Evolutionary conservation across 2,888 invertebrate genomes (phyloP).

Genomic region (Myopa tessellatipennis): DNA sequence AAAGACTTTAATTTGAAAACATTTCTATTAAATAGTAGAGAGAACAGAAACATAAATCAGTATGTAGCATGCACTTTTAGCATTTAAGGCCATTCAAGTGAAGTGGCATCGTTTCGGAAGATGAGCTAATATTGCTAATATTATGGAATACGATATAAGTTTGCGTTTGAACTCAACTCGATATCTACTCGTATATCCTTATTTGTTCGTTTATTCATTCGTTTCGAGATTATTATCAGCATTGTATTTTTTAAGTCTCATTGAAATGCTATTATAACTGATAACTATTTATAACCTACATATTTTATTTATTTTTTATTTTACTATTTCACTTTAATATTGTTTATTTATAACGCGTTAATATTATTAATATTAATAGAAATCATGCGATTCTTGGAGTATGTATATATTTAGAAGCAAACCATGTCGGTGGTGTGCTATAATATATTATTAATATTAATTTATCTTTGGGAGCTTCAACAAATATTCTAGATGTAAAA

Average conservation of each 20-base stretch:
- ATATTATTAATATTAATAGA: slow-evolving; percentile 32
- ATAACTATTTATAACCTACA: slow-evolving; percentile 8
- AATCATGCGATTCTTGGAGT: slow-evolving; percentile 29
- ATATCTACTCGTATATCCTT: background rate
- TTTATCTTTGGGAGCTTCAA: slow-evolving; percentile 37
- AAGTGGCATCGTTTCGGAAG: no score
- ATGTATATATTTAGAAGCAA: slow-evolving; percentile 13
- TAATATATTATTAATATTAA: slow-evolving; percentile 23
- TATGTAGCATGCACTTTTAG: no score
- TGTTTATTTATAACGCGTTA: slow-evolving; percentile 8
- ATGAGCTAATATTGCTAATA: no score
- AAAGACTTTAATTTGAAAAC: no score
- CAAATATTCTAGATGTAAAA: slow-evolving; percentile 20
- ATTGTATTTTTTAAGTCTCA: slow-evolving; percentile 17
- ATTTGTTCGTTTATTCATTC: no score
- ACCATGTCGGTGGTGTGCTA: slow-evolving; percentile 18
- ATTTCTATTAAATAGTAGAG: no score
- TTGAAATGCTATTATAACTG: slow-evolving; percentile 12
- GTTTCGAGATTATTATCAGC: no score
- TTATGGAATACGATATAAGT: background rate
- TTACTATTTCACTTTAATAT: slow-evolving; percentile 1
- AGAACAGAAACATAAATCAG: no score
- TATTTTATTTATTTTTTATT: background rate
- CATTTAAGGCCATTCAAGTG: no score
- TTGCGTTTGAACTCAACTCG: background rate